A percentile compares a stretch with the other conserved stretches of the same genome.
These are phyloP conservation scores for Eulemur rufifrons DNA, from an alignment of 2,113 vertebrate genomes.

Conservation along the genomic window DNA sequence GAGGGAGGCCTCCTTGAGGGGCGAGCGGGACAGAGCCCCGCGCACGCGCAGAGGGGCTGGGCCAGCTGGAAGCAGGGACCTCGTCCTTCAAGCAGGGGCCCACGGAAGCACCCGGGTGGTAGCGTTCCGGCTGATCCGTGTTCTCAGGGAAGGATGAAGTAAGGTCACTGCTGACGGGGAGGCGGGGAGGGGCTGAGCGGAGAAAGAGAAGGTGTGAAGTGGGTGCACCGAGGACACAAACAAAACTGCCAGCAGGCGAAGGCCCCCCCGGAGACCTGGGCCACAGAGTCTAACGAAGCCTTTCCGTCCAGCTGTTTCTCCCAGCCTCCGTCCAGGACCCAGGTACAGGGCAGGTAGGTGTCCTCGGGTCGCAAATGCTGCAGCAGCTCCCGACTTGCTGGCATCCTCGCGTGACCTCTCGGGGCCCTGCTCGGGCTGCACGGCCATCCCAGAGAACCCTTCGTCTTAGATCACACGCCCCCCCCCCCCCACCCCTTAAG, in stretches of 20 bases:
- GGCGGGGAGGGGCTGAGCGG: rapidly evolving
- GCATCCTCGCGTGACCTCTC: neutral
- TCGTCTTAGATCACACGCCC: neutral
- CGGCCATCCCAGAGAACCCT: neutral
- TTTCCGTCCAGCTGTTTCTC: rapidly evolving
- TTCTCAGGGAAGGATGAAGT: neutral
- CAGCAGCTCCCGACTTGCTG: neutral
- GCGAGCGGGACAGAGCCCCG: neutral
- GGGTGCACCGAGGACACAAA: rapidly evolving
- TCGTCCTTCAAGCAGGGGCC: rapidly evolving
- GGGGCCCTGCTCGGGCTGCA: neutral
- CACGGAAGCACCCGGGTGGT: neutral
- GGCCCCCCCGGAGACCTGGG: neutral
- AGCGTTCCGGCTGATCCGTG: neutral
- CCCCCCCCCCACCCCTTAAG: neutral
- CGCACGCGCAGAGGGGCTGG: neutral
- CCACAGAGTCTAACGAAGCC: rapidly evolving
- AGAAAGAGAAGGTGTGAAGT: neutral
- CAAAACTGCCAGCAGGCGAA: rapidly evolving
- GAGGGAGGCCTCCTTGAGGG: rapidly evolving
- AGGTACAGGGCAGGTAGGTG: rapidly evolving
- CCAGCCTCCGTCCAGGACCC: neutral
- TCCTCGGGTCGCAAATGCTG: neutral
- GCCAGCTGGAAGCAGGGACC: neutral
- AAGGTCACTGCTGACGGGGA: too few species aligned